Percentiles rank a stretch among this genome's conserved stretches.
Conservation (phyloP, 2,797 vertebrate species). For the Clarias laeviceps region DNA sequence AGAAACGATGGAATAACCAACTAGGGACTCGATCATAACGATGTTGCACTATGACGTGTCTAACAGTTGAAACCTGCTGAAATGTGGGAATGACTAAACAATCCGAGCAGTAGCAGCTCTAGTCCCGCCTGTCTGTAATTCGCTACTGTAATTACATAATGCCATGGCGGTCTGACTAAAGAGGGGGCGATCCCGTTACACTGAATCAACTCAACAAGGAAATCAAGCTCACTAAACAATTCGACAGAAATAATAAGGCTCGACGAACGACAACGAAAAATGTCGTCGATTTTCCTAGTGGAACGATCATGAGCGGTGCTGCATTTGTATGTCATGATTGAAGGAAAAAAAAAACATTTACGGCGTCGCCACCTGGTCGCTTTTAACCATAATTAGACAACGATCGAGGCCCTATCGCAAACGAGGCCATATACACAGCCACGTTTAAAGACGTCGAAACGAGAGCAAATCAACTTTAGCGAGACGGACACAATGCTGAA, state of each 20-base stretch:
- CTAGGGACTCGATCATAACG: background rate
- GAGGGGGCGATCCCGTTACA: constrained; percentile 36
- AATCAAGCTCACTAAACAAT: constrained; percentile 20
- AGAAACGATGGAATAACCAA: background rate
- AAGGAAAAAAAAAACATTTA: constrained; percentile 5
- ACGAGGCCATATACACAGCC: background rate
- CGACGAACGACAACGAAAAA: background rate
- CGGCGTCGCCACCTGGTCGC: constrained; percentile 36
- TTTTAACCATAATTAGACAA: constrained; percentile 13
- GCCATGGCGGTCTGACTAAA: constrained; percentile 29
- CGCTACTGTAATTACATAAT: constrained; percentile 55
- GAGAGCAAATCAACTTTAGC: background rate
- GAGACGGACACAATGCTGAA: background rate
- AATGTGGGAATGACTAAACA: constrained; percentile 16
- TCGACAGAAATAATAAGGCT: background rate
- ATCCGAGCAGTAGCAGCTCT: background rate
- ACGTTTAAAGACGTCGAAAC: background rate
- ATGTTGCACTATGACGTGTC: background rate
- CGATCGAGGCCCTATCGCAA: background rate
- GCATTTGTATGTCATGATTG: constrained; percentile 23
- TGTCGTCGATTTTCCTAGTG: background rate
- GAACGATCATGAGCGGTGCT: background rate
- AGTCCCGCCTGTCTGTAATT: constrained; percentile 44
- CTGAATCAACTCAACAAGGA: constrained; percentile 18
- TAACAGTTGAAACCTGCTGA: background rate